phyloP scores from a whole-genome alignment of 2,888 invertebrate genomes.

The Empis livida region DNA sequence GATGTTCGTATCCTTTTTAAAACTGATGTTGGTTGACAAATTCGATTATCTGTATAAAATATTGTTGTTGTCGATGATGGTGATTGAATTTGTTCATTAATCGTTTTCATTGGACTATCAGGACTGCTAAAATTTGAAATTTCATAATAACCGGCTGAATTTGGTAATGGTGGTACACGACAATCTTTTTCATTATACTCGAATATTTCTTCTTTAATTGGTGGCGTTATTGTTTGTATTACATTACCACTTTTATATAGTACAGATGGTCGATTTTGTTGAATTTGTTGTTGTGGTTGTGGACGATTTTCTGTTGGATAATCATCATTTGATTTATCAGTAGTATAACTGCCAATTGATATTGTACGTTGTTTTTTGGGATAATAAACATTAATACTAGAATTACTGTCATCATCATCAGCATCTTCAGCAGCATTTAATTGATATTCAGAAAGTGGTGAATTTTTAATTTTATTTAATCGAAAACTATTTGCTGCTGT shows the following conservation, averaged over 20 bases:
- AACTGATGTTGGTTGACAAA: conserved; percentile 6
- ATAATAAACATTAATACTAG: conserved; percentile 3
- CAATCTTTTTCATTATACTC: conserved; percentile 12
- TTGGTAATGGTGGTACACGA: conserved; percentile 18
- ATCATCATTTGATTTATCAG: too few relatives aligned
- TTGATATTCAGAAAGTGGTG: conserved; percentile 7
- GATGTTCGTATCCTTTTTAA: conserved; percentile 12
- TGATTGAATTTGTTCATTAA: too few relatives aligned
- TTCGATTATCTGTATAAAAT: too few relatives aligned
- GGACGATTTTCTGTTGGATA: too few relatives aligned
- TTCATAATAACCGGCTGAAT: conserved; percentile 16
- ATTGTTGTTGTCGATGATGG: too few relatives aligned
- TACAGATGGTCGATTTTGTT: conserved; percentile 13
- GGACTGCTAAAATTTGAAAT: too few relatives aligned
- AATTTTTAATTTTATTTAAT: conserved; percentile 15
- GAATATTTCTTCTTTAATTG: conserved; percentile 12
- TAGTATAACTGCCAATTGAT: too few relatives aligned
- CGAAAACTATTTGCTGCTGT: conserved; percentile 27
- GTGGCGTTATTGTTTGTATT: conserved; percentile 1
- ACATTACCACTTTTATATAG: conserved; percentile 10
- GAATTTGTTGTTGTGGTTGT: background rate
- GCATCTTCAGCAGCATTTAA: conserved; percentile 9
- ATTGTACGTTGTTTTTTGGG: too few relatives aligned
- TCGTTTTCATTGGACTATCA: too few relatives aligned
- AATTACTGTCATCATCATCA: conserved; percentile 11